Evolutionary conservation across 2,113 vertebrate genomes (phyloP), one percentile per base, ranked within the genome.

Genomic region (Pomatostomus ruficeps): DNA sequence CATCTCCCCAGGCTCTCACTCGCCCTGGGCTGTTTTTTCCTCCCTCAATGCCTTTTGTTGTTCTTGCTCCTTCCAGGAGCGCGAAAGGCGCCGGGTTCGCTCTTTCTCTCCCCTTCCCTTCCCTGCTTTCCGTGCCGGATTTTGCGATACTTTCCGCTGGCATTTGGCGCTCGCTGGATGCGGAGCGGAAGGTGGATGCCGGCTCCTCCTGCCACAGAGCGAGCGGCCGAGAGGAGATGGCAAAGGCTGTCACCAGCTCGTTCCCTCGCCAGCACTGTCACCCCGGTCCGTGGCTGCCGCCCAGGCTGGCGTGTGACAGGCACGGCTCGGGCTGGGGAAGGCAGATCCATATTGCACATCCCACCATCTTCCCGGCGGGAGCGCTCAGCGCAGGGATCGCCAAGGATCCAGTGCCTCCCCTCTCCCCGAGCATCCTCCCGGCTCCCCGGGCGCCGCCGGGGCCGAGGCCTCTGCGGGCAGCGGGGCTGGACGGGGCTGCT

Each of bases 31-130:
- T 85, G 7, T 82, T 92, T 95, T 65, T 25, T 35, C 6, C 36
- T 59, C 78, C 1, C 9, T 21, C 36, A 66, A 85, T 45, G 74
- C 58, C 51, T 95, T 83, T 96, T 75, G 73, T 79, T n/a, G 88
- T 71, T 91, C 83, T 52, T 71, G 90, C 6, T 91, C 70, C 57
- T 96, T 90, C 94, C 21, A 55, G 91, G 70, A 94, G 72, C 66
- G 7, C 78, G 59, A 54, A 72, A 87, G 93, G 88, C 85, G 91
- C 62, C 6, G 83, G 65, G 13, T 65, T 88, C 42, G 38, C 66
- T 63, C 2, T 40, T 4, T 21, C 48, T 14, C n/a, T 9, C 12
- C 20, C 5, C 6, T 1, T 2, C 4, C 10, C 3, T 6, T 3
- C 33, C 38, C n/a, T 23, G 1, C 28, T 49, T 20, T 43, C 85